These are phyloP conservation scores for Onychomys leucogaster DNA, from an alignment of 2,797 vertebrate genomes.

Conservation along the genomic window DNA sequence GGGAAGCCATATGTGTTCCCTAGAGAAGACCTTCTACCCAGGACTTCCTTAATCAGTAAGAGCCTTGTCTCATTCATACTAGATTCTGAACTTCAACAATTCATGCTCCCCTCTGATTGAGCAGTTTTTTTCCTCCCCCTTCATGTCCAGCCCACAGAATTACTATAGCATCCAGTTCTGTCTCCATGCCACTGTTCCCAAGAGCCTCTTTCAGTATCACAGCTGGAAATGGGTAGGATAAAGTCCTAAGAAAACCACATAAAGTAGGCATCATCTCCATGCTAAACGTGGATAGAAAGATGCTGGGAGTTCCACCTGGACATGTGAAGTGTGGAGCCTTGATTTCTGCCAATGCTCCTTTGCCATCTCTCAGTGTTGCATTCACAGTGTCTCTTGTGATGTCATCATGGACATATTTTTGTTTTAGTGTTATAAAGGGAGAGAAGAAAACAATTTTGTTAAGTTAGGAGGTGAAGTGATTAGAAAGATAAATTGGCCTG, in stretches of 20 bases:
- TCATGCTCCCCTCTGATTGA: background rate
- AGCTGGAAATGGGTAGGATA: background rate
- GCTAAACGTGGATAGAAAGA: background rate
- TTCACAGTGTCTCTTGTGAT: background rate
- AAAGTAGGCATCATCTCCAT: background rate
- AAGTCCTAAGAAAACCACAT: background rate
- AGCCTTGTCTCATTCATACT: too few species aligned
- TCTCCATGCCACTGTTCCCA: background rate
- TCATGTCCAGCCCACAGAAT: background rate
- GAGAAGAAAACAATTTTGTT: slow-evolving; percentile 13
- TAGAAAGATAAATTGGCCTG: background rate
- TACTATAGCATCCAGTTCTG: background rate
- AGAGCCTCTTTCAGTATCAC: background rate
- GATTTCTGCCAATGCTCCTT: background rate
- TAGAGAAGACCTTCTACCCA: background rate
- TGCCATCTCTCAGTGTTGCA: background rate
- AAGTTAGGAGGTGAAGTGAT: background rate
- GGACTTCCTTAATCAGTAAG: background rate
- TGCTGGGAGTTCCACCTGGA: background rate
- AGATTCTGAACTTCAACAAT: too few species aligned
- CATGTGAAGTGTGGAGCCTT: background rate
- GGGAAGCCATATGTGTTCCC: background rate
- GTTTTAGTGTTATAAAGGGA: background rate
- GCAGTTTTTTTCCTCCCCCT: background rate
- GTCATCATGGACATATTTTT: background rate